Evolutionary conservation across 1,140 invertebrate species (phyloP).

Genomic region (Thaumatotibia leucotreta): DNA sequence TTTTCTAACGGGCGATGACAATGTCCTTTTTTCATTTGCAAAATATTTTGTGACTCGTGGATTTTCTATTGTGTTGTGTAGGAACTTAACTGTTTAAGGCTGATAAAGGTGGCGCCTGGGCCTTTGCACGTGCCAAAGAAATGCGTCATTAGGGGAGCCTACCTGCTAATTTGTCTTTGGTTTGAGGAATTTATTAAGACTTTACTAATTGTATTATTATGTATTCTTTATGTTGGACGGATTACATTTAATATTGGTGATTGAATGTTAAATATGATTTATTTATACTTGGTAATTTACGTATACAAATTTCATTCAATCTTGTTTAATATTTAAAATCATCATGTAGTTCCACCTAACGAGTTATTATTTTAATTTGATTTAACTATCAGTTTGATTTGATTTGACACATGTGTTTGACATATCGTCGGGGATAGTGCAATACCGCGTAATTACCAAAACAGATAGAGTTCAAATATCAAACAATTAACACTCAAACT

Average conservation of each 20-base stretch:
- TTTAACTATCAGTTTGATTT: too few species aligned
- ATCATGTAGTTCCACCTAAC: too few species aligned
- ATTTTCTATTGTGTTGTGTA: not conserved
- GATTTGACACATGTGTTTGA: too few species aligned
- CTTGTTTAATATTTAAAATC: too few species aligned
- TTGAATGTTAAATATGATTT: not conserved
- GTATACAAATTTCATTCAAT: too few species aligned
- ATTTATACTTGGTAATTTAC: too few species aligned
- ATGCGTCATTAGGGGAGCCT: constrained; percentile 2
- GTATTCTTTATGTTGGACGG: not conserved
- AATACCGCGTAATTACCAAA: too few species aligned
- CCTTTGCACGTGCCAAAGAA: constrained; percentile 2
- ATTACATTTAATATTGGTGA: not conserved
- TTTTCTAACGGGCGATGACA: constrained; percentile 14
- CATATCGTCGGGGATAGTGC: too few species aligned
- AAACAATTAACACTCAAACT: too few species aligned
- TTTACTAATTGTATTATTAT: not conserved
- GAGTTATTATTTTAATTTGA: too few species aligned
- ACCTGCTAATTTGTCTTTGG: constrained; percentile 12
- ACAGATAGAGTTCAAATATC: too few species aligned
- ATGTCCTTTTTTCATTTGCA: constrained; percentile 17
- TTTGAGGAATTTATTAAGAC: not conserved
- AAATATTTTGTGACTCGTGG: constrained; percentile 17
- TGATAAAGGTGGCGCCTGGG: constrained; percentile 5
- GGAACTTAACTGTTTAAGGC: not conserved